Evolutionary conservation across 2,113 vertebrate genomes (phyloP).

Genomic region (Cyrtonyx montezumae): DNA sequence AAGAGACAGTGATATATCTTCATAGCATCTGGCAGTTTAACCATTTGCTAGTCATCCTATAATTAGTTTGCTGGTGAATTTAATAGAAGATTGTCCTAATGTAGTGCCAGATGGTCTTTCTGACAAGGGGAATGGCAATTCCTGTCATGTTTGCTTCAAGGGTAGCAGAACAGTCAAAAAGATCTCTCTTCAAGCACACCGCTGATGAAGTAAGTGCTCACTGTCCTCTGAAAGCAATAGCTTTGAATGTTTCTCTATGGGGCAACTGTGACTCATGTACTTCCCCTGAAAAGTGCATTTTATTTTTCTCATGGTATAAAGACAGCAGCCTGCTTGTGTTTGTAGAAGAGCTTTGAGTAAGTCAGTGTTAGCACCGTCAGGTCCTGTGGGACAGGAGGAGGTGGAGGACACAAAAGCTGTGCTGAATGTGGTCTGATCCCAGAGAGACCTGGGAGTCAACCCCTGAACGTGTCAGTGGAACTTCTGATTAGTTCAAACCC

Average conservation of each 20-base stretch:
- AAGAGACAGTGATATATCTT: constrained; percentile 77
- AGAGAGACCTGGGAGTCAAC: background rate
- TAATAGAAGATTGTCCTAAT: constrained; percentile 69
- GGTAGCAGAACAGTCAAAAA: constrained; percentile 18
- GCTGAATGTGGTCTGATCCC: background rate
- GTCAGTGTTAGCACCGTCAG: background rate
- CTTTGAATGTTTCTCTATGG: background rate
- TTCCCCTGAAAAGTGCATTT: background rate
- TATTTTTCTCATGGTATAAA: background rate
- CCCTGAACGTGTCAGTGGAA: background rate
- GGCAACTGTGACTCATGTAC: background rate
- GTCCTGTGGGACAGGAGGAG: background rate
- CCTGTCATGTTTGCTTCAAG: constrained; percentile 60
- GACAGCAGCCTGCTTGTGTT: background rate
- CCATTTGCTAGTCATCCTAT: constrained; percentile 54
- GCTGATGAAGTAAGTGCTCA: background rate
- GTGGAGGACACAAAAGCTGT: background rate
- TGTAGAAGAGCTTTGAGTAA: background rate
- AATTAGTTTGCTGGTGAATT: constrained; percentile 74
- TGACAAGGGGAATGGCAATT: constrained; percentile 66
- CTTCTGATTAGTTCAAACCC: background rate
- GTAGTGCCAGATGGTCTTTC: constrained; percentile 71
- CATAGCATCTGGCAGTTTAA: constrained; percentile 70
- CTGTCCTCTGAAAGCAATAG: background rate
- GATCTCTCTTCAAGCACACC: background rate